Percentiles rank a stretch among this genome's conserved stretches.
These are phyloP conservation scores for Cheirogaleus major DNA, from an alignment of 2,797 vertebrate genomes.

Conservation along the genomic window DNA sequence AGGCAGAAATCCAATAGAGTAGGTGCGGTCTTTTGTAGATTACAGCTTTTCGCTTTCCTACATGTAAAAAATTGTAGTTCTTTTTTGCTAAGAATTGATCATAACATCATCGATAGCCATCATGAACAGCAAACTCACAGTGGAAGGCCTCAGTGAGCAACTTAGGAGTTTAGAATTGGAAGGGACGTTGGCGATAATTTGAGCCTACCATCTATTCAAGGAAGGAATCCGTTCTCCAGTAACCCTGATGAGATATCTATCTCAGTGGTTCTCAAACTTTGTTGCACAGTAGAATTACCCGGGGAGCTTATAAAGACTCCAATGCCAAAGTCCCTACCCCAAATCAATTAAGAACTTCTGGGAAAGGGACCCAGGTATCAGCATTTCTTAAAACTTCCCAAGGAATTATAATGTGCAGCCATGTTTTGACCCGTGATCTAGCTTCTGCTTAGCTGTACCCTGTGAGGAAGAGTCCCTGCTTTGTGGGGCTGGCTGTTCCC, in stretches of 20 bases:
- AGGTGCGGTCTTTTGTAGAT: background rate
- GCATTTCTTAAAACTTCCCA: background rate
- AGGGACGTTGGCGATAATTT: background rate
- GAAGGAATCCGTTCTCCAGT: background rate
- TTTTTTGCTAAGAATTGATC: conserved; percentile 33
- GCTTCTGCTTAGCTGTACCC: background rate
- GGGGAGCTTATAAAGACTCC: background rate
- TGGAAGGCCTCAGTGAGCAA: background rate
- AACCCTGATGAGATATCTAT: background rate
- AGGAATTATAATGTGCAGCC: background rate
- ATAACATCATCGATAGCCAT: background rate
- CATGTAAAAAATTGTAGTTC: background rate
- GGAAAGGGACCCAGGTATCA: background rate
- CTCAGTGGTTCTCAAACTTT: background rate
- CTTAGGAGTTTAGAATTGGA: background rate
- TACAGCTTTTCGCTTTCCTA: conserved; percentile 6
- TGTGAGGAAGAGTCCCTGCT: background rate
- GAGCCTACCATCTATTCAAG: background rate
- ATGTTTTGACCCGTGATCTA: background rate
- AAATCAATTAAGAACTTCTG: conserved; percentile 17
- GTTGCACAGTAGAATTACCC: background rate
- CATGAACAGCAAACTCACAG: background rate
- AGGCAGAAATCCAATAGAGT: conserved; percentile 9
- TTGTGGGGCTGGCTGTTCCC: background rate
- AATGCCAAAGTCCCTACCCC: background rate